Base-by-base conservation (phyloP, 2,797 vertebrate species). In the Argyrosomus regius region DNA sequence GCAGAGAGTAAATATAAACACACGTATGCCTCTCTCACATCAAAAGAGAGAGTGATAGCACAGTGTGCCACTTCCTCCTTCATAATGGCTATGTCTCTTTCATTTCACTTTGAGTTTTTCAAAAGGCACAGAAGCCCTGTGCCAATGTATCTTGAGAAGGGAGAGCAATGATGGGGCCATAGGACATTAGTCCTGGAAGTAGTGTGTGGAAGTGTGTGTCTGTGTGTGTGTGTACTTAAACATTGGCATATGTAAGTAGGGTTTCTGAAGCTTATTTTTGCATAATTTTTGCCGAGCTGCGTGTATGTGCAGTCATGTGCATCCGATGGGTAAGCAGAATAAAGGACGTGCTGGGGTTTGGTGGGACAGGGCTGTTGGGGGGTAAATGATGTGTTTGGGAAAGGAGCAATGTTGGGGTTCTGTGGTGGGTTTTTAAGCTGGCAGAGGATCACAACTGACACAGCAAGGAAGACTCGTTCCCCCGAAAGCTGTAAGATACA, bases 321-420 rank as follows among this genome's bases (percentile, higher is more conserved):
- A 83, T 78, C 58, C 83, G 74, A 67, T 74, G 49, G 41, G 74
- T 79, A 81, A 85, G 83, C 56, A 86, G 54, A 76, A 89, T 81
- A 64, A 87, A 85, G n/a, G 50, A 59, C 80, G 43, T 62, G 65
- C 77, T 80, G 81, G 24, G 81, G 43, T 87, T 87, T 63, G 28
- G 20, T 80, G 69, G 67, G 56, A 67, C 45, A 52, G 59, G 61
- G 43, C 24, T 39, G 43, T 69, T 28, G 71, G 84, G 83, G 78
- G 74, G 84, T 85, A 84, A 89, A 90, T 80, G 63, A 85, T 87
- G 82, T 88, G 84, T 85, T 91, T 82, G 66, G 72, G 63, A 84
- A 78, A 46, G 50, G 67, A 85, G 75, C 80, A 77, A 86, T 83
- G 78, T 87, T 31, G 60, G 68, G 49, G 50, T 85, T 76, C 57